Evolutionary conservation across 2,888 invertebrate genomes (phyloP).

Genomic region (Drosophila kanekoi): DNA sequence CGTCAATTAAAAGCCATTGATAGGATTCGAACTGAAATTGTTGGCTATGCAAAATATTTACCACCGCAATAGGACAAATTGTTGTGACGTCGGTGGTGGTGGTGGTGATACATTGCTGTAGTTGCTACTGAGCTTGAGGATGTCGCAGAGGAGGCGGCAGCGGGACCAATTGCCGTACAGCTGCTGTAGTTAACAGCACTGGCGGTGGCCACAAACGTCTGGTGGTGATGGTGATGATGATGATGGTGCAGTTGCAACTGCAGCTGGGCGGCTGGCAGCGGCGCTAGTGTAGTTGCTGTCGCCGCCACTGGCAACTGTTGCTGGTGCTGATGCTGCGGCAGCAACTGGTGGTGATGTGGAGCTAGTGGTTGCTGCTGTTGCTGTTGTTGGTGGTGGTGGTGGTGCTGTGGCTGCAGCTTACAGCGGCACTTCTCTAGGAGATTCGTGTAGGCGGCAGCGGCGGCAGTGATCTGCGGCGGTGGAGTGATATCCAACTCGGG

Average conservation of each 20-base stretch:
- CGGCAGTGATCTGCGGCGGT: slow-evolving; percentile 29
- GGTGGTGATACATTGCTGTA: slow-evolving; percentile 83
- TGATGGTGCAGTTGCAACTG: slow-evolving; percentile 80
- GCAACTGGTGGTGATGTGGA: slow-evolving; percentile 48
- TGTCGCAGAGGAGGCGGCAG: slow-evolving; percentile 28
- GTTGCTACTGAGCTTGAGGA: slow-evolving; percentile 47
- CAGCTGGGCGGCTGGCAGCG: slow-evolving; percentile 68
- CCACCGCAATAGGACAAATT: slow-evolving; percentile 85
- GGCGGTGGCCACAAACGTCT: slow-evolving; percentile 77
- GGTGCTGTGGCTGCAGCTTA: slow-evolving; percentile 53
- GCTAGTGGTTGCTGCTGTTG: slow-evolving; percentile 31
- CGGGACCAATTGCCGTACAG: slow-evolving; percentile 54
- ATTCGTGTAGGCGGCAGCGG: slow-evolving; percentile 61
- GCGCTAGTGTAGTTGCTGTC: slow-evolving; percentile 46
- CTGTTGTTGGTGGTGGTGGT: slow-evolving; percentile 39
- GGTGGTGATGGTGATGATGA: slow-evolving; percentile 76
- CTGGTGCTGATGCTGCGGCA: slow-evolving; percentile 42
- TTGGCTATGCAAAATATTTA: slow-evolving; percentile 76
- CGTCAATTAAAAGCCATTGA: slow-evolving; percentile 60
- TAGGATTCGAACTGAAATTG: slow-evolving; percentile 37
- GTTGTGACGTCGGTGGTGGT: slow-evolving; percentile 84
- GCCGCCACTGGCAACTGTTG: slow-evolving; percentile 58
- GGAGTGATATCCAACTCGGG: slow-evolving; percentile 58
- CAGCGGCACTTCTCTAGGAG: slow-evolving; percentile 82
- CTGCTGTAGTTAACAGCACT: slow-evolving; percentile 70